Conservation (phyloP, 2,888 invertebrate genomes). For the Anoncus sp. region DNA sequence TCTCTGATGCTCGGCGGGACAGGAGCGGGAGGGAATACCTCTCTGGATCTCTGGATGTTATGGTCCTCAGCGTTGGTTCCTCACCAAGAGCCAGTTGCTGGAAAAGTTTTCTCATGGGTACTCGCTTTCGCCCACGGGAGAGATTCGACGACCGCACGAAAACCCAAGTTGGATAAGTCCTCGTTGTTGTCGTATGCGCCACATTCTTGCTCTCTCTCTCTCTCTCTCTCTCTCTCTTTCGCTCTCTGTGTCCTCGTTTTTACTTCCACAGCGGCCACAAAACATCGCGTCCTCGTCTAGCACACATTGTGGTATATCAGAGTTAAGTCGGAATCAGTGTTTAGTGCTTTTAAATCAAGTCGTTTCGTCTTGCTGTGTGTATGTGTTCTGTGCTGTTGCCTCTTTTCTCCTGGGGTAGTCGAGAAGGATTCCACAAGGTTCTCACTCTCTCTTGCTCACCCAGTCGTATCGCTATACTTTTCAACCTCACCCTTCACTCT, state of each 20-base stretch:
- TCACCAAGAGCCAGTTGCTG: conserved; percentile 30
- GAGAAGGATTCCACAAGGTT: conserved; percentile 51
- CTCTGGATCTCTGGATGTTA: conserved; percentile 23
- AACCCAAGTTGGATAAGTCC: conserved; percentile 56
- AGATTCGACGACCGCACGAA: conserved; percentile 32
- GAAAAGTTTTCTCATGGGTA: conserved; percentile 50
- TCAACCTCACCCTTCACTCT: conserved; percentile 31
- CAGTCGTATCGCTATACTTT: conserved; percentile 40
- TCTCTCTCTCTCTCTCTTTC: conserved; percentile 6
- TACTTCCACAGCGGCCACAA: conserved; percentile 49
- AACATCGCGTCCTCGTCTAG: conserved; percentile 50
- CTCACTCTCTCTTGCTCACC: conserved; percentile 39
- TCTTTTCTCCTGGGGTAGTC: conserved; percentile 51
- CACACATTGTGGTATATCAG: conserved; percentile 73
- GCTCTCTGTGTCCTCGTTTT: conserved; percentile 23
- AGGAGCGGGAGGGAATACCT: conserved; percentile 13
- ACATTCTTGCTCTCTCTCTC: conserved; percentile 1
- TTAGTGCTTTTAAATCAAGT: conserved; percentile 79
- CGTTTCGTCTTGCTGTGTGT: conserved; percentile 52
- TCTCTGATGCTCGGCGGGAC: conserved; percentile 17
- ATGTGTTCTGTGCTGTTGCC: conserved; percentile 34
- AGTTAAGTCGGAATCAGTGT: conserved; percentile 79
- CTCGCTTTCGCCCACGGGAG: conserved; percentile 28
- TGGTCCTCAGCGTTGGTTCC: conserved; percentile 1
- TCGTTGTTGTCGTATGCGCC: conserved; percentile 35